Evolutionary conservation across 2,888 invertebrate genomes (phyloP).

Genomic region (Plagodis pulveraria): DNA sequence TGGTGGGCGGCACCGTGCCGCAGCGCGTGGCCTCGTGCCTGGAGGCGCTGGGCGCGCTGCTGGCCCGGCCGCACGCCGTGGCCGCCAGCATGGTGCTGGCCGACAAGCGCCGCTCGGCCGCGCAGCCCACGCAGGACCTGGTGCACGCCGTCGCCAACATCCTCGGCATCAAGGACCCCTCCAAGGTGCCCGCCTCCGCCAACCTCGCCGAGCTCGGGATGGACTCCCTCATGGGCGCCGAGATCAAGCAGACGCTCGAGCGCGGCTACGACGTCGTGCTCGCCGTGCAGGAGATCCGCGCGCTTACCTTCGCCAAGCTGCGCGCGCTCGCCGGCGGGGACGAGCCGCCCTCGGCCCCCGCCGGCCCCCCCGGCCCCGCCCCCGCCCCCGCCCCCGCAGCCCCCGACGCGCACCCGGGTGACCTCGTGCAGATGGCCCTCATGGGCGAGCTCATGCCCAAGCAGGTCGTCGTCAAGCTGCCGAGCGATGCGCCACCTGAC

Average conservation of each 20-base stretch:
- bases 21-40: constrained; percentile 98
- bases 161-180: constrained; percentile 94
- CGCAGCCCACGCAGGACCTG: constrained; percentile 84
- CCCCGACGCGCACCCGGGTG: constrained; percentile 57
- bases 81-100: constrained; percentile 94
- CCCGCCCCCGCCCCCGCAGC: constrained; percentile 37
- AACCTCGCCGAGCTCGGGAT: constrained; percentile 97
- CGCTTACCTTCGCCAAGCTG: constrained; percentile 91
- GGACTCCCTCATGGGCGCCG: constrained; percentile 99
- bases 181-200: constrained; percentile 89
- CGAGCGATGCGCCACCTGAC: constrained; percentile 77
- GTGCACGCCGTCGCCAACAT: constrained; percentile 94
- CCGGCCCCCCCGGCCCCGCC: constrained; percentile 29
- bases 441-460: constrained; percentile 89
- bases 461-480: constrained; percentile 88
- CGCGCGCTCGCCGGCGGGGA: constrained; percentile 81
- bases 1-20: constrained; percentile 97
- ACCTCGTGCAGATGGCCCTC: constrained; percentile 75
- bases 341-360: constrained; percentile 29
- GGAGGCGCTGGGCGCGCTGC: constrained; percentile 93
- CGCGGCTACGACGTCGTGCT: constrained; percentile 96
- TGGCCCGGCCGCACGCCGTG: constrained; percentile 95
- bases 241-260: constrained; percentile 98
- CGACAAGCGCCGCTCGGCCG: constrained; percentile 89
- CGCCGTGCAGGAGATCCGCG: constrained; percentile 95